A percentile compares a stretch with the other conserved stretches of the same genome.
Conservation (phyloP, 2,797 vertebrate species). For the Hafferia zeledoni region DNA sequence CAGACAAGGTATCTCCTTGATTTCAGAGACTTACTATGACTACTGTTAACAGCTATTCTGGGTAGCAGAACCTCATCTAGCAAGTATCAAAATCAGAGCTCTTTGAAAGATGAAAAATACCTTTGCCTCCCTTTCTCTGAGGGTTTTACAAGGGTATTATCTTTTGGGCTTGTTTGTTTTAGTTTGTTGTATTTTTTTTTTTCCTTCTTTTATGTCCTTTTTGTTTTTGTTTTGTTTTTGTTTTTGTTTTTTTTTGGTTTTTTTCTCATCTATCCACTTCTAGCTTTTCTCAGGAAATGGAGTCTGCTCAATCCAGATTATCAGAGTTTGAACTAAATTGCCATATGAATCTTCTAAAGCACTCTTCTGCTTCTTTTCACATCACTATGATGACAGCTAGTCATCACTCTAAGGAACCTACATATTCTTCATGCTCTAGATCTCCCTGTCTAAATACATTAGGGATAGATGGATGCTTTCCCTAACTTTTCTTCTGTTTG, state of each 20-base stretch:
- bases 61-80: accelerated
- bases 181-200: not conserved
- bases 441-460: constrained; percentile 55
- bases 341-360: not conserved
- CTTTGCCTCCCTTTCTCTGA: not conserved
- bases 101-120: not conserved
- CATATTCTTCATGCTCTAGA: constrained; percentile 59
- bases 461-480: constrained; percentile 37
- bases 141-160: not conserved
- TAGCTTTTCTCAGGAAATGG: not conserved
- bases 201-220: not conserved
- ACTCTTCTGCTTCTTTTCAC: not conserved
- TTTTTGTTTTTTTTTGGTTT: not conserved
- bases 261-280: not conserved
- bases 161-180: not conserved
- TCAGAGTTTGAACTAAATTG: not conserved
- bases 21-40: not conserved
- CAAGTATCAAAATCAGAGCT: not conserved
- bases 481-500: not conserved
- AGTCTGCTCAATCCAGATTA: not conserved
- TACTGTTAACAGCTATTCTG: not conserved
- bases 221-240: not conserved
- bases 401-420: constrained; percentile 13
- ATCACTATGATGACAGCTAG: not conserved
- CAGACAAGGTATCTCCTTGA: not conserved